Evolutionary conservation across 2,888 invertebrate genomes (phyloP), one percentile per base, ranked within the genome.

Genomic region (Rutpela maculata): DNA sequence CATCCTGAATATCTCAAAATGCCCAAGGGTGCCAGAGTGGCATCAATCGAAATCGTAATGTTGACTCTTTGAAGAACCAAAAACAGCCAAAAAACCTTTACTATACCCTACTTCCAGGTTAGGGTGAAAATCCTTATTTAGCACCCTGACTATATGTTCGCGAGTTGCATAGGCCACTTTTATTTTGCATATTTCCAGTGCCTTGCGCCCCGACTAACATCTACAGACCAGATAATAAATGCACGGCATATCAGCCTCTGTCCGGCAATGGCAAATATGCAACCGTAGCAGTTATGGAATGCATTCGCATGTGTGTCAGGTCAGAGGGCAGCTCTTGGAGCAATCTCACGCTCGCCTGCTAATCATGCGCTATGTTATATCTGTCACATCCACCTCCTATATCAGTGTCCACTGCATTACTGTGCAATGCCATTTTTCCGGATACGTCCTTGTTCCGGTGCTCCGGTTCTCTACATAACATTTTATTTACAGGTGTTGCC

Each of bases 281-380:
- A 84, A 83, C 81, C 82, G 81, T 80, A 76, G 76, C 81, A 79
- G 80, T 80, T 79, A 81, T 79, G 84, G 84, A 85, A 85, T 86
- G 85, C 81, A 80, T 75, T 83, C 82, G 84, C 86, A 86, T 86
- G 85, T 86, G 83, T 86, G 86, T 84, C 86, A 80, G 84, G 86
- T 86, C 79, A 85, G 79, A 85, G 85, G 84, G 78, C 85, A 84
- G 9, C 63, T 78, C 73, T 78, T 80, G 84, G 82, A 85, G 83
- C 84, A 82, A 84, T 85, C 84, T 84, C 84, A 84, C 86, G 85
- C 83, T 84, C 81, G 80, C 81, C 81, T 79, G 77, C 83, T 82
- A 84, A 85, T 85, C 84, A 81, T 82, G 79, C 80, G 80, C 82
- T 84, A 81, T 82, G 80, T 84, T 83, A 84, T 83, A 59, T 83